Percentiles rank a stretch among this genome's conserved stretches.
Conservation (phyloP, 2,797 vertebrate genomes). For the Neoniphon sammara region DNA sequence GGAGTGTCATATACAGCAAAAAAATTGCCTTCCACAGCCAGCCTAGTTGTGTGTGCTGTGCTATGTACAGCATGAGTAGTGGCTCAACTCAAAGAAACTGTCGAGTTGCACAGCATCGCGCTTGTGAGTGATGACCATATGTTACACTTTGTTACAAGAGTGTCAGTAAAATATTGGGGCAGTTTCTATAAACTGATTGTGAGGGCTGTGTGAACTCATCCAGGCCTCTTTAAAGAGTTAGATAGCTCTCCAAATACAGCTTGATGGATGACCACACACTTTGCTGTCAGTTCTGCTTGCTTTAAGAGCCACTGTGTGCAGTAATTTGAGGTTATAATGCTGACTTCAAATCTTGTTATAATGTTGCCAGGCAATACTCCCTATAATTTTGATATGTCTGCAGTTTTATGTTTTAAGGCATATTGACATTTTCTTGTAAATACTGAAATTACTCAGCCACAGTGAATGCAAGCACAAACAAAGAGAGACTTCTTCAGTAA, state of each 20-base stretch:
- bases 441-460: background rate
- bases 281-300: constrained; percentile 39
- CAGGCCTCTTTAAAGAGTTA: constrained; percentile 43
- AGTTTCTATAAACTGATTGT: constrained; percentile 54
- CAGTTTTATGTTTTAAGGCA: constrained; percentile 15
- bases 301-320: constrained; percentile 34
- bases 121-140: constrained; percentile 42
- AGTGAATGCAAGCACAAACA: constrained; percentile 6
- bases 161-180: constrained; percentile 57
- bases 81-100: background rate
- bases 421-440: background rate
- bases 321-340: constrained; percentile 34
- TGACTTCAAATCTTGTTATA: constrained; percentile 33
- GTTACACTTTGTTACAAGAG: constrained; percentile 28
- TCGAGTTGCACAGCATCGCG: background rate
- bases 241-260: constrained; percentile 41
- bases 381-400: constrained; percentile 18
- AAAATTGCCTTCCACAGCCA: background rate
- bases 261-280: constrained; percentile 53
- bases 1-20: background rate
- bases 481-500: background rate
- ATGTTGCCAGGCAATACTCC: constrained; percentile 14
- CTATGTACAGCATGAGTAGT: background rate
- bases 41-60: constrained; percentile 2
- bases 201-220: constrained; percentile 41